These are phyloP conservation scores for Athripsodes cinereus DNA, from an alignment of 2,888 invertebrate genomes.

Conservation along the genomic window DNA sequence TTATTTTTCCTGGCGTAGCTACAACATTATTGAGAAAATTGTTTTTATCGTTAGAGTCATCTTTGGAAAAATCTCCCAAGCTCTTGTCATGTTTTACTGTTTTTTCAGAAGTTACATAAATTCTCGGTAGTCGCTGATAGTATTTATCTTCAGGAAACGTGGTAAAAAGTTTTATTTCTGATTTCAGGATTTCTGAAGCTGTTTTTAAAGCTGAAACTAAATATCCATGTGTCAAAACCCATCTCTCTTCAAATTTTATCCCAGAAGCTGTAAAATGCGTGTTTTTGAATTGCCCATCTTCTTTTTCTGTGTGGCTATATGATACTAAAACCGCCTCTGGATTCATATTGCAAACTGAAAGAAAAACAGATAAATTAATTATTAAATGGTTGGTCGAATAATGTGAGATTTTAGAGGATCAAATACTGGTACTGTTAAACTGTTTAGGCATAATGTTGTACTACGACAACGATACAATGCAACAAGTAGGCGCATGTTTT, in stretches of 20 bases:
- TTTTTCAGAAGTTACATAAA: conserved; percentile 13
- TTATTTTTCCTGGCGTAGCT: conserved; percentile 15
- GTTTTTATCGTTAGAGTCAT: neutral
- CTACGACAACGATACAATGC: no score
- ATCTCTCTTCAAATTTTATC: conserved; percentile 14
- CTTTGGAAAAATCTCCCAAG: neutral
- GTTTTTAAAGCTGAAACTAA: conserved; percentile 16
- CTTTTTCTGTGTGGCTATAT: conserved; percentile 4
- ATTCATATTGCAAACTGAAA: neutral
- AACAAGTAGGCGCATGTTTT: no score
- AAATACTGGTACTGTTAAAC: no score
- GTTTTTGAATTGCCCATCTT: neutral
- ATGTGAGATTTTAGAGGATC: no score
- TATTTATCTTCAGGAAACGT: neutral
- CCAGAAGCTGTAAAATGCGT: conserved; percentile 15
- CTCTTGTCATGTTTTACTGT: neutral
- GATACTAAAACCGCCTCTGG: conserved; percentile 17
- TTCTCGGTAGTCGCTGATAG: conserved; percentile 12
- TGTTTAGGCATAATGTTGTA: no score
- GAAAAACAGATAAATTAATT: neutral
- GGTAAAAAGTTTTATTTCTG: neutral
- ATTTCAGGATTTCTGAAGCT: conserved; percentile 9
- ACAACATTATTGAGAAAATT: neutral
- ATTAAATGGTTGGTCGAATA: no score
- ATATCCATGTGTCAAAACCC: conserved; percentile 22